Base-by-base conservation (phyloP, 2,113 vertebrate species). In the Ceuthmochares aereus region DNA sequence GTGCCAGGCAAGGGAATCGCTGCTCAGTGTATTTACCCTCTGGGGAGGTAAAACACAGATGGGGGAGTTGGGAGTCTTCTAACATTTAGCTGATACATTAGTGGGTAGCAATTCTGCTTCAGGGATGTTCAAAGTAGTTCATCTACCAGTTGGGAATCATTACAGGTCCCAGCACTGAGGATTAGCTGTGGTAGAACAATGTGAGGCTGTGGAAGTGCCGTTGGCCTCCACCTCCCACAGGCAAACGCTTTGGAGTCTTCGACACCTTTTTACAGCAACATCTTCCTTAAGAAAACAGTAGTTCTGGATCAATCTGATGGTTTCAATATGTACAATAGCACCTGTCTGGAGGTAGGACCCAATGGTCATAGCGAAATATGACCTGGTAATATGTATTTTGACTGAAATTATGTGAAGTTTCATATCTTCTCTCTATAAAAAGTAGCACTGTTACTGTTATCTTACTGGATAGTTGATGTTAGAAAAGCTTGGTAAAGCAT, bases 21-120 rank as follows among this genome's bases (percentile, higher is more conserved):
- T 97, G 95, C 36, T 97, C 97, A 96, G 95, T 97, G 92, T 96
- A 97, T 98, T 98, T 98, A 97, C 97, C 98, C 97, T 98, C 97
- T 97, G 95, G 97, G 98, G 98, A 98, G 95, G 98, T 97, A 98
- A 97, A 98, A 98, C 97, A 98, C 97, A 98, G 98, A 98, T 98
- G 97, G 98, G 98, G 97, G 96, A 98, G 97, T 97, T 97, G 96
- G 97, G 97, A 97, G 95, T 90, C 97, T 97, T 97, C 94, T 97
- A 97, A 96, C 92, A 97, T 97, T 97, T 96, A 97, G 96, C 98
- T 98, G 96, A 97, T 98, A 97, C 97, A 93, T 97, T 96, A 97
- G 83, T 95, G 97, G 93, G 96, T 92, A 94, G 93, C 87, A 95
- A 94, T 97, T 97, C 97, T 97, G 96, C 95, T 45, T 87, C 59